These are phyloP conservation scores for Formica selysi DNA, from an alignment of 1,140 invertebrate species.

Conservation along the genomic window DNA sequence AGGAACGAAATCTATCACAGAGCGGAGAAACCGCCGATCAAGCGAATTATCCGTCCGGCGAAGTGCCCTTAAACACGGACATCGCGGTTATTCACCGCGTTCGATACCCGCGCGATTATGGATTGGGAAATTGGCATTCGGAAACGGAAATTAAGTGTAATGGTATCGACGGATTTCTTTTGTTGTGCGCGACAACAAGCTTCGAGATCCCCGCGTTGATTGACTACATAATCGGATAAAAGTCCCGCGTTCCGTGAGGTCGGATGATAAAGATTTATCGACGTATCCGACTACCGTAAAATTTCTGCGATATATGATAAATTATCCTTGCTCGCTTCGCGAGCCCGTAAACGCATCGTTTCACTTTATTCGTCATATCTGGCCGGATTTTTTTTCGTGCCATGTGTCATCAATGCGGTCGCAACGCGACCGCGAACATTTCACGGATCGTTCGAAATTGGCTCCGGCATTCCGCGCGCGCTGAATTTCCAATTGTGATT, in stretches of 20 bases:
- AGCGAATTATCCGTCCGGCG: background rate
- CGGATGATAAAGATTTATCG: constrained; percentile 3
- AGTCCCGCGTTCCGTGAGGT: background rate
- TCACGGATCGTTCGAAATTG: constrained; percentile 16
- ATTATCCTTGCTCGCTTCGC: constrained; percentile 1
- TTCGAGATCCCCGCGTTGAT: background rate
- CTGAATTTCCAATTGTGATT: constrained; percentile 58
- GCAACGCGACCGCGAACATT: constrained; percentile 6
- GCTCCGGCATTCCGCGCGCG: background rate
- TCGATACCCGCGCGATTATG: constrained; percentile 35
- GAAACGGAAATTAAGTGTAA: constrained; percentile 60
- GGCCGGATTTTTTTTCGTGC: background rate
- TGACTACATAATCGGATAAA: constrained; percentile 25
- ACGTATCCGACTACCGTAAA: background rate
- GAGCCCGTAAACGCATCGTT: constrained; percentile 5
- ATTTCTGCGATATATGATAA: constrained; percentile 17
- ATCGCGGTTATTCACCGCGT: constrained; percentile 7
- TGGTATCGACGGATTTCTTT: constrained; percentile 27
- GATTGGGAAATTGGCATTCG: constrained; percentile 59
- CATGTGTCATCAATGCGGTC: background rate
- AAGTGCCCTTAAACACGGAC: constrained; percentile 3
- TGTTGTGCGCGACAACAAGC: background rate
- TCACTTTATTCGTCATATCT: constrained; percentile 14
- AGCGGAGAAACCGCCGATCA: background rate
- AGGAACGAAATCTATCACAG: background rate